phyloP scores from a whole-genome alignment of 1,140 invertebrate species.

The Trichonephila inaurata region DNA sequence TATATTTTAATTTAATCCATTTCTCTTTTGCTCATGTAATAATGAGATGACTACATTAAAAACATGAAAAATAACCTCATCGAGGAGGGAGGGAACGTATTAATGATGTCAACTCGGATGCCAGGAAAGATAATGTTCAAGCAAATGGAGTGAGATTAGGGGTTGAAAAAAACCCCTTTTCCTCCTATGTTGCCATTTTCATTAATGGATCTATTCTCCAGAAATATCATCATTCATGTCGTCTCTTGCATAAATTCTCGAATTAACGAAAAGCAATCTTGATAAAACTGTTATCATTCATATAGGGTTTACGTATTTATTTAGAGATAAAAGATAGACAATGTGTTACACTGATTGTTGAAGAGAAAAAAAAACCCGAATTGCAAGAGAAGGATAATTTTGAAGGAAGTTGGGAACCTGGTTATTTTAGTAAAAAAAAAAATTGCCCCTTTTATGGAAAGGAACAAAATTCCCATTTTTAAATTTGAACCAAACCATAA shows the following conservation, averaged over 20 bases:
- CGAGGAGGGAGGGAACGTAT: neutral
- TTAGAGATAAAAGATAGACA: neutral
- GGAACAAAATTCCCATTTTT: too few species aligned
- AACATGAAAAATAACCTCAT: neutral
- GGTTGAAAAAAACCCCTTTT: neutral
- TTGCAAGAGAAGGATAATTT: neutral
- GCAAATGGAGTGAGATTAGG: neutral
- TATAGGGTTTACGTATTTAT: neutral
- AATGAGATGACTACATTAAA: neutral
- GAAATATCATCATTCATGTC: constrained; percentile 31
- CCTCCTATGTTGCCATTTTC: neutral
- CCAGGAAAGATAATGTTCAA: constrained; percentile 5
- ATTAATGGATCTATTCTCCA: neutral
- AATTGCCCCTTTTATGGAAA: too few species aligned
- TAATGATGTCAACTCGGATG: neutral
- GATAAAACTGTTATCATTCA: constrained; percentile 40
- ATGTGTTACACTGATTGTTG: neutral
- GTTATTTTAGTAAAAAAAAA: too few species aligned
- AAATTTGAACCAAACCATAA: too few species aligned
- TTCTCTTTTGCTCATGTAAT: neutral
- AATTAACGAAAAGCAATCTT: constrained; percentile 19
- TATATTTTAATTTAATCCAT: neutral
- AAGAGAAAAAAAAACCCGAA: neutral
- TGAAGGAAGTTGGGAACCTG: neutral
- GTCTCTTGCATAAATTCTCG: neutral